Evolutionary conservation across 2,888 invertebrate species (phyloP).

Genomic region (Teleogryllus oceanicus): DNA sequence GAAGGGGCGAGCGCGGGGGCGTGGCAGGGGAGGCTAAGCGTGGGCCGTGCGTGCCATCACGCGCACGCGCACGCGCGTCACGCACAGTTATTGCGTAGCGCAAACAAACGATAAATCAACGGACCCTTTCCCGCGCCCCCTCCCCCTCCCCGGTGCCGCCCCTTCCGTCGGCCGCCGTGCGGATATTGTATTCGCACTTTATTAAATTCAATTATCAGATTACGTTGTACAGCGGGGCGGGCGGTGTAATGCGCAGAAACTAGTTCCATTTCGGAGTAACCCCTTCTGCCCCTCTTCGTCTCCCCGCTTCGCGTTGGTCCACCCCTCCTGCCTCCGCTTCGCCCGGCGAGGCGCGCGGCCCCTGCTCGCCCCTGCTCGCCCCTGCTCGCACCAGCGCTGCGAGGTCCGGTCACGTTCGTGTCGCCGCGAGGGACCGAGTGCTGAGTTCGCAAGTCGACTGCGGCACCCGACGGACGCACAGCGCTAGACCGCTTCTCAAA

Average conservation of each 20-base stretch:
- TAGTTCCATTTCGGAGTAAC: too few relatives aligned
- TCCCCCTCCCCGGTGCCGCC: neutral
- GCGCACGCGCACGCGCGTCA: slow-evolving; percentile 8
- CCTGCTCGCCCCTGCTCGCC: too few relatives aligned
- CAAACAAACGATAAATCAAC: slow-evolving; percentile 3
- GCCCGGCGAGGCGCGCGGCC: too few relatives aligned
- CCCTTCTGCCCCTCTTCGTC: too few relatives aligned
- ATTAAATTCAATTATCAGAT: slow-evolving; percentile 9
- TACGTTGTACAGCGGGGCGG: neutral
- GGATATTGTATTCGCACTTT: neutral
- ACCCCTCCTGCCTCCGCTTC: too few relatives aligned
- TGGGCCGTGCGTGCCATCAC: neutral
- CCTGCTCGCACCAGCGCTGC: too few relatives aligned
- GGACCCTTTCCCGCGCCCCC: neutral
- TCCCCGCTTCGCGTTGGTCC: too few relatives aligned
- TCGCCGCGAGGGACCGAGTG: too few relatives aligned
- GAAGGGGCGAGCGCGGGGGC: neutral
- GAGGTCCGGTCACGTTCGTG: too few relatives aligned
- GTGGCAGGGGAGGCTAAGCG: neutral
- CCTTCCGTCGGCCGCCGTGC: neutral
- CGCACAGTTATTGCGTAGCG: neutral
- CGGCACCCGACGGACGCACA: too few relatives aligned
- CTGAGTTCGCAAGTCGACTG: too few relatives aligned
- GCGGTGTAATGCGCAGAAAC: neutral
- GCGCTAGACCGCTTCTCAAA: too few relatives aligned